Conservation (phyloP, 2,888 invertebrate species). For the Ligdia adustata region DNA sequence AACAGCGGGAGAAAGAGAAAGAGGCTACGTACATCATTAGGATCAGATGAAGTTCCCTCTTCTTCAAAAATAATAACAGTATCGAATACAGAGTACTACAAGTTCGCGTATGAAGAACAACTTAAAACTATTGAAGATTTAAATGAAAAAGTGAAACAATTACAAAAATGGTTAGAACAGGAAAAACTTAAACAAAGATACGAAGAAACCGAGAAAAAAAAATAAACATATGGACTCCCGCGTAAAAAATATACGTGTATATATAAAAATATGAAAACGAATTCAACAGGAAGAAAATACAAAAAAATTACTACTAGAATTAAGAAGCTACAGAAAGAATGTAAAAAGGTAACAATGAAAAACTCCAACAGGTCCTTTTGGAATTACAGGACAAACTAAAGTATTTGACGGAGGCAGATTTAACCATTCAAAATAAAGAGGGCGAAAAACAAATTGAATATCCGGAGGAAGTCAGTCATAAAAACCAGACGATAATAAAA, state of each 20-base stretch:
- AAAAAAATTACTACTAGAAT: neutral
- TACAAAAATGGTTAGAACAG: constrained; percentile 2
- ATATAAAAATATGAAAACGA: neutral
- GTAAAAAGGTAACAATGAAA: neutral
- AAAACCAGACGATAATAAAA: neutral
- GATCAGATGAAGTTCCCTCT: neutral
- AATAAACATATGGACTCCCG: neutral
- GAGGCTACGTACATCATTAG: neutral
- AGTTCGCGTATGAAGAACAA: neutral
- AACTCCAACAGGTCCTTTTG: neutral
- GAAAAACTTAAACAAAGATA: neutral
- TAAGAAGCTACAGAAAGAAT: neutral
- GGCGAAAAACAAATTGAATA: neutral
- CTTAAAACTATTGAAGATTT: neutral
- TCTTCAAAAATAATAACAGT: neutral
- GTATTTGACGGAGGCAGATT: neutral
- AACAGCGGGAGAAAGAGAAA: neutral
- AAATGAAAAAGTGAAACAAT: neutral
- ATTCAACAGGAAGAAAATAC: neutral
- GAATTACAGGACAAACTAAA: neutral
- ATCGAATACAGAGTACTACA: neutral
- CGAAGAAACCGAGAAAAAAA: neutral
- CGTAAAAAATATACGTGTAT: neutral
- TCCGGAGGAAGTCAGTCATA: neutral
- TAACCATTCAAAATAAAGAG: neutral